Conservation (phyloP, 2,888 invertebrate genomes). For the Pterostichus madidus region DNA sequence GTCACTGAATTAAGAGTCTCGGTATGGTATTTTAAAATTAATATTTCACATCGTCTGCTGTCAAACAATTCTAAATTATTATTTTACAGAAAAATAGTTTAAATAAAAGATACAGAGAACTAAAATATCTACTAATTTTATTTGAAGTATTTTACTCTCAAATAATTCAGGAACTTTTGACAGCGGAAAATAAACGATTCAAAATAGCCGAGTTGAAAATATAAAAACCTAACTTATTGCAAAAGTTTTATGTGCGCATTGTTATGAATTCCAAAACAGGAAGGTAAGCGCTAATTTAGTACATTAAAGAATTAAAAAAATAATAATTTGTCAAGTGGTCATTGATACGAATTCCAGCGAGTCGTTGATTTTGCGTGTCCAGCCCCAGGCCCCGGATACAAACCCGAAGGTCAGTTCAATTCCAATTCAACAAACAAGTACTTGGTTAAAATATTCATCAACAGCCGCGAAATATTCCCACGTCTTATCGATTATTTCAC, state of each 20-base stretch:
- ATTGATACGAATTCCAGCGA: conserved; percentile 13
- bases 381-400: conserved; percentile 42
- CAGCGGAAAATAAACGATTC: no score
- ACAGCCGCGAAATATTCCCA: conserved; percentile 16
- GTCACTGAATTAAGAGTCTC: no score
- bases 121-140: no score
- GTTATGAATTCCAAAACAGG: conserved; percentile 2
- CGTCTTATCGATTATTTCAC: conserved; percentile 2
- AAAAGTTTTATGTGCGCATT: not conserved
- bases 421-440: conserved; percentile 9
- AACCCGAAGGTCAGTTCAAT: conserved; percentile 31
- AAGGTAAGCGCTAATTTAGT: conserved; percentile 2
- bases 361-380: conserved; percentile 7
- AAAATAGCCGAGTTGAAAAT: no score
- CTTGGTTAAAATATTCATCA: conserved; percentile 33
- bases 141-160: no score
- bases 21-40: no score
- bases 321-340: conserved; percentile 14
- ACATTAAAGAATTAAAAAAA: not conserved
- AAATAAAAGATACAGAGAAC: no score
- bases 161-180: no score
- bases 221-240: no score
- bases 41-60: no score
- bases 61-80: no score
- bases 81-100: no score